These are phyloP conservation scores for Bhutanitis thaidina DNA, from an alignment of 2,888 invertebrate species.

Conservation along the genomic window DNA sequence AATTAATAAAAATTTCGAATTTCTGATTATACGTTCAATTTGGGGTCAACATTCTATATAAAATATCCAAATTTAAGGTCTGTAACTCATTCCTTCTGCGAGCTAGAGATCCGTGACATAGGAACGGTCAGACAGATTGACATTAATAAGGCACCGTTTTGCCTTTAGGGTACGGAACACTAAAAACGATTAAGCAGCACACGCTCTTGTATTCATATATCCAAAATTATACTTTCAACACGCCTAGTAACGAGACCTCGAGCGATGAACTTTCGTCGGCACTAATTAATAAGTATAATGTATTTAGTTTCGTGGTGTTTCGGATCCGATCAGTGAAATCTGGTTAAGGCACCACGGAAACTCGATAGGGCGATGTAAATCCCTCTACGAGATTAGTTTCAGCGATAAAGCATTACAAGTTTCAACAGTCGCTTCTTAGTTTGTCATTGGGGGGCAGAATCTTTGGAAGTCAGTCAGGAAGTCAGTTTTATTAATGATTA, in stretches of 20 bases:
- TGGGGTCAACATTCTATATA: too few relatives aligned
- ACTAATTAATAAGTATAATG: slow-evolving; percentile 1
- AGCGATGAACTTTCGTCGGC: neutral
- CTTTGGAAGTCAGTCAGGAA: neutral
- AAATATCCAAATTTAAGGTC: too few relatives aligned
- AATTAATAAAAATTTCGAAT: too few relatives aligned
- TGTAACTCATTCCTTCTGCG: too few relatives aligned
- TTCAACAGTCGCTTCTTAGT: neutral
- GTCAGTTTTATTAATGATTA: neutral
- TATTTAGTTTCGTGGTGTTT: slow-evolving; percentile 1
- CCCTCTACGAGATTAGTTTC: neutral
- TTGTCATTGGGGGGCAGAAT: neutral
- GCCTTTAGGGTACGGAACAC: too few relatives aligned
- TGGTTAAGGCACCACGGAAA: slow-evolving; percentile 12
- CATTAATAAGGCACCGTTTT: too few relatives aligned
- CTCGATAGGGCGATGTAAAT: neutral
- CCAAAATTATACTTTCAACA: too few relatives aligned
- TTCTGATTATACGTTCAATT: too few relatives aligned
- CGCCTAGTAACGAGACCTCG: neutral
- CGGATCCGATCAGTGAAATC: slow-evolving; percentile 1
- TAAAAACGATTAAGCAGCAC: too few relatives aligned
- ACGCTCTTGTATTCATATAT: too few relatives aligned
- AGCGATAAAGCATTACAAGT: neutral
- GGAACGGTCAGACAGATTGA: too few relatives aligned
- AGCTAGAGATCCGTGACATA: too few relatives aligned